These are phyloP conservation scores for Megamerina dolium DNA, from an alignment of 2,888 invertebrate genomes.

Conservation along the genomic window DNA sequence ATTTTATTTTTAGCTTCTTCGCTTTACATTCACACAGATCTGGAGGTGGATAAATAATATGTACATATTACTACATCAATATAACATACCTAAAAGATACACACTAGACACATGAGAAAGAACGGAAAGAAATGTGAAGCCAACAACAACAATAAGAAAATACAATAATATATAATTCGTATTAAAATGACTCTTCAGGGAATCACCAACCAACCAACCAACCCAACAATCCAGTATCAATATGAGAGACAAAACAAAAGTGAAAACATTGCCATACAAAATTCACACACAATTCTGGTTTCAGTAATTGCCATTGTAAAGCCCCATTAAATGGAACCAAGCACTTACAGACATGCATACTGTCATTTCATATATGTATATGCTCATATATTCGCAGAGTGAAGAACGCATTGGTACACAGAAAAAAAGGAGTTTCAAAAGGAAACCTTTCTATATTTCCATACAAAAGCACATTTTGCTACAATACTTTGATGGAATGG, in stretches of 20 bases:
- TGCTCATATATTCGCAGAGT: too few relatives aligned
- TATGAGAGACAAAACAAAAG: conserved; percentile 3
- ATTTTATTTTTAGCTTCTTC: background rate
- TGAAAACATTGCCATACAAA: conserved; percentile 5
- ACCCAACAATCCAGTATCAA: background rate
- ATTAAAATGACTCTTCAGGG: background rate
- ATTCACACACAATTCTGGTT: conserved; percentile 25
- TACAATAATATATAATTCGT: conserved; percentile 4
- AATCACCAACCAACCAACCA: background rate
- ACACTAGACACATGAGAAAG: conserved; percentile 1
- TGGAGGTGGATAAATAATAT: conserved; percentile 3
- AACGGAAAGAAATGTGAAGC: background rate
- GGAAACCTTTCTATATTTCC: too few relatives aligned
- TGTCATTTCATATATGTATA: too few relatives aligned
- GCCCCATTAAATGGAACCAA: conserved; percentile 21
- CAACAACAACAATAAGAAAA: conserved; percentile 8
- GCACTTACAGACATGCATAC: background rate
- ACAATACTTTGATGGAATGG: too few relatives aligned
- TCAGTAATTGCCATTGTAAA: conserved; percentile 24
- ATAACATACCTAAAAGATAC: too few relatives aligned
- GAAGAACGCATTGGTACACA: too few relatives aligned
- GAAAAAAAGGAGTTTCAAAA: too few relatives aligned
- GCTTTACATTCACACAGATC: conserved; percentile 3
- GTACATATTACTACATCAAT: too few relatives aligned
- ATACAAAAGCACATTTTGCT: too few relatives aligned